These are phyloP conservation scores for Atrina japonica DNA, from an alignment of 2,888 invertebrate genomes.

Conservation along the genomic window DNA sequence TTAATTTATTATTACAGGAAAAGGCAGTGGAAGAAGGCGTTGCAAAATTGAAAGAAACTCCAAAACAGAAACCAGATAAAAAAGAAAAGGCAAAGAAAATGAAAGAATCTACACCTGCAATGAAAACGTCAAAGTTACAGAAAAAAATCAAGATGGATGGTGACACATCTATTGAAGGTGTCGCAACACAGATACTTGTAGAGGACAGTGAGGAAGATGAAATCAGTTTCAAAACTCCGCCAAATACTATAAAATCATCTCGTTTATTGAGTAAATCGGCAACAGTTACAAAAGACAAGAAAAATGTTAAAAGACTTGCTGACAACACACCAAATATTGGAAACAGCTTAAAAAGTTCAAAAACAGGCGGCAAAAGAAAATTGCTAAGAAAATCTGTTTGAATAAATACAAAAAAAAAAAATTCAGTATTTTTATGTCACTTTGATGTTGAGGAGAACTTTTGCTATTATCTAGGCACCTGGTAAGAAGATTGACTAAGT, in stretches of 20 bases:
- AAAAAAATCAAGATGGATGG: conserved; percentile 46
- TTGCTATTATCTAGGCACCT: too few species aligned
- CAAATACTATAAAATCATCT: conserved; percentile 54
- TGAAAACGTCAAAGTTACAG: conserved; percentile 24
- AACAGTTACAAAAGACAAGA: not conserved
- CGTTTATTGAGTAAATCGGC: conserved; percentile 10
- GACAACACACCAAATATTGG: too few species aligned
- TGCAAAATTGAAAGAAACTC: not conserved
- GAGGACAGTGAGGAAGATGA: conserved; percentile 64
- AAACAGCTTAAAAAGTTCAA: too few species aligned
- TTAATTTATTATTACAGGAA: conserved; percentile 14
- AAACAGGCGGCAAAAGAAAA: too few species aligned
- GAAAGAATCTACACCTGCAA: conserved; percentile 3
- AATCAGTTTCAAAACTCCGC: conserved; percentile 65
- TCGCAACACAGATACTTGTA: conserved; percentile 38
- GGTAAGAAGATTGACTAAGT: too few species aligned
- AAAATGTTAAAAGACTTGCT: too few species aligned
- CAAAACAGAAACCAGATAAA: not conserved
- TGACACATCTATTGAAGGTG: too few species aligned
- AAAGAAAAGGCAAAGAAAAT: not conserved
- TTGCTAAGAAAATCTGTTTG: too few species aligned
- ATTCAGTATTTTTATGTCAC: too few species aligned
- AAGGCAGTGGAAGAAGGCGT: conserved; percentile 4
- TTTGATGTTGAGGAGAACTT: too few species aligned
- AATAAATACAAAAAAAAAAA: too few species aligned